Conservation (phyloP, 2,888 invertebrate species). For the Podotricha telesiphe region DNA sequence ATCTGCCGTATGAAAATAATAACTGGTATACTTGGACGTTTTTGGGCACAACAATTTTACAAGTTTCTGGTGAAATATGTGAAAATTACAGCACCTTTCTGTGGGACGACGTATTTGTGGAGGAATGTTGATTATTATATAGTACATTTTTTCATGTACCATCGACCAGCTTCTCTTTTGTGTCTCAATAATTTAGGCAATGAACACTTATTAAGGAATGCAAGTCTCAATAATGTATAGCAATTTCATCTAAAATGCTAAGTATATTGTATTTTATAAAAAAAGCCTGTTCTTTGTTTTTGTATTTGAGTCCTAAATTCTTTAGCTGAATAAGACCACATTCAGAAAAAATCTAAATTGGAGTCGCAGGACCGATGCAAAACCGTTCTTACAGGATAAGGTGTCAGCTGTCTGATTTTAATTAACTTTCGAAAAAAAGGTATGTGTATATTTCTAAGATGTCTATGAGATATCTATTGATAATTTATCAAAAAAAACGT, state of each 20-base stretch:
- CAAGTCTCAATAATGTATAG: background rate
- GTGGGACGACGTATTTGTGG: background rate
- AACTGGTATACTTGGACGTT: constrained; percentile 10
- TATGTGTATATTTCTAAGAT: no score
- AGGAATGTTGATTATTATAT: constrained; percentile 5
- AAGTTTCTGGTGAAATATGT: constrained; percentile 22
- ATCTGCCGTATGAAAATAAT: constrained; percentile 36
- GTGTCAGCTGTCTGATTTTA: no score
- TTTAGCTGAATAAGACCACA: no score
- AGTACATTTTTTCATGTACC: background rate
- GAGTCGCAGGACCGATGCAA: no score
- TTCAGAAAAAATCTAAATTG: background rate
- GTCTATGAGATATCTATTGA: no score
- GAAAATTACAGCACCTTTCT: constrained; percentile 17
- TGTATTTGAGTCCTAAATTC: no score
- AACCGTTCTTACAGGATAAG: no score
- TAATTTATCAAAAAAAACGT: no score
- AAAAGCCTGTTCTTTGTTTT: no score
- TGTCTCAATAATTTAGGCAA: background rate
- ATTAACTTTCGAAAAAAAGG: background rate
- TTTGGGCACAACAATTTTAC: constrained; percentile 22
- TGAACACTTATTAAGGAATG: background rate
- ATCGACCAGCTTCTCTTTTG: background rate
- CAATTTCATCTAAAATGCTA: no score
- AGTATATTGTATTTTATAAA: no score